Evolutionary conservation across 1,140 invertebrate species (phyloP).

Genomic region (Drosophila pectinifera): DNA sequence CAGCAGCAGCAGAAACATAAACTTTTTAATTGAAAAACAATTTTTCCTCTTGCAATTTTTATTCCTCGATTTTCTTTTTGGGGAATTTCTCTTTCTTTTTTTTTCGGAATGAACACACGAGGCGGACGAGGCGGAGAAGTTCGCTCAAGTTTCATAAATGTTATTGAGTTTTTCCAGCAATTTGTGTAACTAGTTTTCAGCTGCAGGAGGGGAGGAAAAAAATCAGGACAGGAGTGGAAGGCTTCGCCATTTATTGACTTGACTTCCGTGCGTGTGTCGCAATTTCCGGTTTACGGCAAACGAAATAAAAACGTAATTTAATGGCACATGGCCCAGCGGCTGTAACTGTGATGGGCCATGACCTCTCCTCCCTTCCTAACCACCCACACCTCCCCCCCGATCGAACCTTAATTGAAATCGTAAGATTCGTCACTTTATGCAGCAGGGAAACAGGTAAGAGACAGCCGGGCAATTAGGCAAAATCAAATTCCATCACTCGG

Average conservation of each 20-base stretch:
- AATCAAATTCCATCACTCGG: constrained; percentile 43
- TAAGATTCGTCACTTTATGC: constrained; percentile 73
- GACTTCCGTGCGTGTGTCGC: constrained; percentile 82
- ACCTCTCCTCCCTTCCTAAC: constrained; percentile 13
- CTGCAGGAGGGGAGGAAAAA: not conserved
- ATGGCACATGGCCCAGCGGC: constrained; percentile 47
- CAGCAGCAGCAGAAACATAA: constrained; percentile 62
- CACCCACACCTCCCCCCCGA: constrained; percentile 3
- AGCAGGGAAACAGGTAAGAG: not conserved
- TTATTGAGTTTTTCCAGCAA: constrained; percentile 66
- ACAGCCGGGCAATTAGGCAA: constrained; percentile 56
- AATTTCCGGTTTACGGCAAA: constrained; percentile 81
- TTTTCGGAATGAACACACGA: constrained; percentile 31
- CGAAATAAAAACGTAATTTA: constrained; percentile 83
- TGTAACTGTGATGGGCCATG: constrained; percentile 42
- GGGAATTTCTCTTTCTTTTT: constrained; percentile 40
- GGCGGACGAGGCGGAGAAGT: constrained; percentile 2
- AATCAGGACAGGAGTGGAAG: constrained; percentile 10
- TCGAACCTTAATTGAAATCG: constrained; percentile 71
- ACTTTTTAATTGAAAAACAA: constrained; percentile 83
- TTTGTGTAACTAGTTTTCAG: constrained; percentile 72
- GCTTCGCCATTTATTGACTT: constrained; percentile 75
- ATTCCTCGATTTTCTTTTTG: constrained; percentile 51
- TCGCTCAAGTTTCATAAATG: constrained; percentile 80
- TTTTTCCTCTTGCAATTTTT: constrained; percentile 66